Evolutionary conservation across 2,888 invertebrate genomes (phyloP).

Genomic region (Ametastegia equiseti): DNA sequence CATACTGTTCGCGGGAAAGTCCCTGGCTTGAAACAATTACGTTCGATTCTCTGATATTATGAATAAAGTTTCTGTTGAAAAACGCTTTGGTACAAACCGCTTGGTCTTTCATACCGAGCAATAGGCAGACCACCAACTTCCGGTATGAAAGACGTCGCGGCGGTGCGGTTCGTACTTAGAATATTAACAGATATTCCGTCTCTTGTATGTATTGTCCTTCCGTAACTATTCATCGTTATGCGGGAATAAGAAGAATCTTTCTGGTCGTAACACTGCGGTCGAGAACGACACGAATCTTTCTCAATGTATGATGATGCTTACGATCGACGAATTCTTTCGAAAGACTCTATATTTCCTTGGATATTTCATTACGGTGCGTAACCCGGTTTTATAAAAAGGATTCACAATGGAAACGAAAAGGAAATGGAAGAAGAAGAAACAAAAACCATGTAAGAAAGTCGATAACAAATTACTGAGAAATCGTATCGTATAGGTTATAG

Average conservation of each 20-base stretch:
- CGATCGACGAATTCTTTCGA: too few relatives aligned
- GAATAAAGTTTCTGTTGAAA: constrained; percentile 5
- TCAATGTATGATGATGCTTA: too few relatives aligned
- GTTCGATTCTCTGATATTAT: neutral
- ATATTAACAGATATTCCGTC: constrained; percentile 19
- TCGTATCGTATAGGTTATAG: too few relatives aligned
- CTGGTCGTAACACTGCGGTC: neutral
- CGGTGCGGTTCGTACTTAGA: constrained; percentile 37
- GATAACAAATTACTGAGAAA: too few relatives aligned
- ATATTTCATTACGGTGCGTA: too few relatives aligned
- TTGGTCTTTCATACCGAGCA: constrained; percentile 8
- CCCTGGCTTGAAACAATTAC: neutral
- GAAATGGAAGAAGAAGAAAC: too few relatives aligned
- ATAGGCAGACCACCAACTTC: constrained; percentile 29
- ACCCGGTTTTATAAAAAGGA: too few relatives aligned
- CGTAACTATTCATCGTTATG: neutral
- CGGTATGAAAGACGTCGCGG: constrained; percentile 14
- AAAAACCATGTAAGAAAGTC: too few relatives aligned
- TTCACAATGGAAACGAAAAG: too few relatives aligned
- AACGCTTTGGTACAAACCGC: too few relatives aligned
- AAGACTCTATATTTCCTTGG: too few relatives aligned
- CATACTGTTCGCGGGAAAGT: neutral
- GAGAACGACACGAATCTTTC: neutral
- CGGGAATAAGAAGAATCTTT: neutral
- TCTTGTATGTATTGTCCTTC: constrained; percentile 3